Conservation (phyloP, 2,888 invertebrate genomes). For the Cancer borealis region DNA sequence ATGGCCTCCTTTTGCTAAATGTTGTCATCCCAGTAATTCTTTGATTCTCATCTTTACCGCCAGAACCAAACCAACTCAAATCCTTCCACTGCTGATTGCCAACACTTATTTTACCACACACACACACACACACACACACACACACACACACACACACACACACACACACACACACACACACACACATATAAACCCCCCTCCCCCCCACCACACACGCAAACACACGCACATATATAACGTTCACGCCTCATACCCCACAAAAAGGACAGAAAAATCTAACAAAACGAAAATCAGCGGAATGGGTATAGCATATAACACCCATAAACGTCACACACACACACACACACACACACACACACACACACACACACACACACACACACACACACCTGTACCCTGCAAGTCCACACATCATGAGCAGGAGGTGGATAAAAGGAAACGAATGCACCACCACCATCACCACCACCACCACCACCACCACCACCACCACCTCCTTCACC, state of each 20-base stretch:
- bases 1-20: slow-evolving; percentile 51
- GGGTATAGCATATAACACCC: no score
- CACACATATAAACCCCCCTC: background rate
- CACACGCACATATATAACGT: background rate
- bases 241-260: no score
- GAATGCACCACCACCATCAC: background rate
- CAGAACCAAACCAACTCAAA: background rate
- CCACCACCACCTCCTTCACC: background rate
- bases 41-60: slow-evolving; percentile 52
- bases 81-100: background rate
- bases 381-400: background rate
- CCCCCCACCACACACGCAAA: background rate
- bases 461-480: background rate
- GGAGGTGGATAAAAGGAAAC: background rate
- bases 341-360: background rate
- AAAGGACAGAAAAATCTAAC: no score
- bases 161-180: slow-evolving; percentile 24
- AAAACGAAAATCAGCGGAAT: no score
- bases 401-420: background rate
- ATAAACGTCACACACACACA: no score
- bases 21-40: slow-evolving; percentile 54
- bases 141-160: slow-evolving; percentile 28
- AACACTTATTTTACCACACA: background rate
- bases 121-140: slow-evolving; percentile 18
- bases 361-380: background rate